Conservation (phyloP, 2,888 invertebrate species). For the Neria commutata region DNA sequence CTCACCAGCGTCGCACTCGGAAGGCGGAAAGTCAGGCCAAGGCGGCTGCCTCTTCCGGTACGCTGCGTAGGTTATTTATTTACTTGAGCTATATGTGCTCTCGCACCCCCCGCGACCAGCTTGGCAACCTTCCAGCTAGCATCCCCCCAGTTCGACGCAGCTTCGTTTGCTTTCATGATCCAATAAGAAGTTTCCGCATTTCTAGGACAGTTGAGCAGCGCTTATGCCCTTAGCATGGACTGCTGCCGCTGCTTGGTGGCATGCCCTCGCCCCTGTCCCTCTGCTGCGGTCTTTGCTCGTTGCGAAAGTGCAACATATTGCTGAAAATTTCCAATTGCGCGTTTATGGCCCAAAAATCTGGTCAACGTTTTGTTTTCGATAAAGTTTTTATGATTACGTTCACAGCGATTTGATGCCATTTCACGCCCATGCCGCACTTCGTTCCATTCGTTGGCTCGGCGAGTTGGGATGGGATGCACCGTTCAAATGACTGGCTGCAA, state of each 20-base stretch:
- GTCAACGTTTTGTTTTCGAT: slow-evolving; percentile 2
- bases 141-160: slow-evolving; percentile 11
- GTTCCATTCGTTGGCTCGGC: not conserved
- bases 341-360: slow-evolving; percentile 6
- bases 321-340: slow-evolving; percentile 22
- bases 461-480: not conserved
- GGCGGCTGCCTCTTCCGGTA: slow-evolving; percentile 29
- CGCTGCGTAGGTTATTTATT: slow-evolving; percentile 48
- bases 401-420: slow-evolving; percentile 5
- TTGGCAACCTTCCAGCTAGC: too few species aligned
- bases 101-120: too few species aligned
- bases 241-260: too few species aligned
- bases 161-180: slow-evolving; percentile 29
- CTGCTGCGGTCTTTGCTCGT: not conserved
- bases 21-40: not conserved
- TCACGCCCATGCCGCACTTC: not conserved
- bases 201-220: slow-evolving; percentile 10
- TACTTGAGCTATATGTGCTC: slow-evolving; percentile 38
- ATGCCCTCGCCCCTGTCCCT: too few species aligned
- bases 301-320: slow-evolving; percentile 44
- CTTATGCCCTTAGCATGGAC: too few species aligned
- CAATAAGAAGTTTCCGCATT: slow-evolving; percentile 27
- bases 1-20: not conserved
- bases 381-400: slow-evolving; percentile 7
- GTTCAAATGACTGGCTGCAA: not conserved